Base-by-base conservation (phyloP, 2,113 vertebrate species). In the Macquaria ambigua region DNA sequence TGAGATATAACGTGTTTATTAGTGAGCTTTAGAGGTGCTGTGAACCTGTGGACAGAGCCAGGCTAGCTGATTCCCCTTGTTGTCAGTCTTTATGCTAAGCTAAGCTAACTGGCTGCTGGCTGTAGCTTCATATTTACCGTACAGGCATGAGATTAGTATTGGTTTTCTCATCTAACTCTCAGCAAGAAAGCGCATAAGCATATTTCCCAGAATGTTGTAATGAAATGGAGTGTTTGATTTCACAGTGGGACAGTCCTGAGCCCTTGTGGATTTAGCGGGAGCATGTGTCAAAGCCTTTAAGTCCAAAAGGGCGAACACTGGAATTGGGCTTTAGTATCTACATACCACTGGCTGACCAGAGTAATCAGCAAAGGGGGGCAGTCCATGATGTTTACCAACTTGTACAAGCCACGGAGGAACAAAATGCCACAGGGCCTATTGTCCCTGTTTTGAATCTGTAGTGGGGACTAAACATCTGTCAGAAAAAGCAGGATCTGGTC, bases 381-480 rank as follows among this genome's bases (percentile, higher is more conserved):
- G 41, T 48, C 59, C 15, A 37, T 78, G 67, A 74, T 43, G 43
- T 41, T 8, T 4, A 85, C 46, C 34, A 61, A 71, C 67, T 63
- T 67, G 25, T 48, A 55, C 37, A 25, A 66, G 5, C 25, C n/a
- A 43, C 52, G 28, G 18, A 81, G 34, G 53, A 79, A 64, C 50
- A 80, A 82, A 72, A 82, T 31, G 68, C 77, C 34, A 31, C 25
- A 58, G 31, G 34, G 55, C 50, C 25, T 63, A 12, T 68, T 41
- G 48, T 84, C 64, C 25, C 71, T 70, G 8, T 58, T 87, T 61
- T 69, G 28, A 37, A 73, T 74, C 73, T 63, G 39, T 55, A 23
- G 39, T 75, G 34, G 25, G 37, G 28, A 72, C n/a, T 73, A n/a
- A 82, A 87, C 81, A 83, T 87, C 83, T 79, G 83, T 74, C 31